These are phyloP conservation scores for Tachystola acroxantha DNA, from an alignment of 2,888 invertebrate genomes.

Conservation along the genomic window DNA sequence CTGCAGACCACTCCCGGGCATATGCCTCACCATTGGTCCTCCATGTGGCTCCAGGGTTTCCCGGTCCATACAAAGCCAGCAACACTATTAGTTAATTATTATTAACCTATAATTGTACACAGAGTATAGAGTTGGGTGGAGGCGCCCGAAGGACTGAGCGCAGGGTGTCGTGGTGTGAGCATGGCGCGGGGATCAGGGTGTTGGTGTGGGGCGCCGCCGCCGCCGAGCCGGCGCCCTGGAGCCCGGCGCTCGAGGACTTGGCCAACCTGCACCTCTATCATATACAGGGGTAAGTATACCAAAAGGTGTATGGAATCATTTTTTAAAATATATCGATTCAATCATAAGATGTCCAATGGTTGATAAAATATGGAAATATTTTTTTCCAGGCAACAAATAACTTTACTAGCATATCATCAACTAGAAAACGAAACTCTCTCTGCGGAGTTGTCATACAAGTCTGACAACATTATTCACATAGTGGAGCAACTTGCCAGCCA, in stretches of 20 bases:
- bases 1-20: too few relatives aligned
- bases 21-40: too few relatives aligned
- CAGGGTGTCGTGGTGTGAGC: slow-evolving; percentile 62
- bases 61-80: too few relatives aligned
- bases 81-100: too few relatives aligned
- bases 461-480: slow-evolving; percentile 84
- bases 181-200: slow-evolving; percentile 52
- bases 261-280: slow-evolving; percentile 92
- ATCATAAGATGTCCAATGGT: too few relatives aligned
- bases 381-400: slow-evolving; percentile 81
- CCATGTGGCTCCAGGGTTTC: too few relatives aligned
- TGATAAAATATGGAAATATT: too few relatives aligned
- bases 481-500: slow-evolving; percentile 87
- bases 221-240: slow-evolving; percentile 96
- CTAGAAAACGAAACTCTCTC: slow-evolving; percentile 93
- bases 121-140: slow-evolving; percentile 70
- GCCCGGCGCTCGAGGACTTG: slow-evolving; percentile 91
- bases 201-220: slow-evolving; percentile 92
- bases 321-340: too few relatives aligned
- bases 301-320: too few relatives aligned
- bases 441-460: slow-evolving; percentile 85
- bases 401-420: slow-evolving; percentile 87
- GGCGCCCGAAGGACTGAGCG: slow-evolving; percentile 61
- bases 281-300: slow-evolving; percentile 79
- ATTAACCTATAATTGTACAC: too few relatives aligned